Base-by-base conservation (phyloP, 2,113 vertebrate genomes). In the Xiphophorus couchianus region DNA sequence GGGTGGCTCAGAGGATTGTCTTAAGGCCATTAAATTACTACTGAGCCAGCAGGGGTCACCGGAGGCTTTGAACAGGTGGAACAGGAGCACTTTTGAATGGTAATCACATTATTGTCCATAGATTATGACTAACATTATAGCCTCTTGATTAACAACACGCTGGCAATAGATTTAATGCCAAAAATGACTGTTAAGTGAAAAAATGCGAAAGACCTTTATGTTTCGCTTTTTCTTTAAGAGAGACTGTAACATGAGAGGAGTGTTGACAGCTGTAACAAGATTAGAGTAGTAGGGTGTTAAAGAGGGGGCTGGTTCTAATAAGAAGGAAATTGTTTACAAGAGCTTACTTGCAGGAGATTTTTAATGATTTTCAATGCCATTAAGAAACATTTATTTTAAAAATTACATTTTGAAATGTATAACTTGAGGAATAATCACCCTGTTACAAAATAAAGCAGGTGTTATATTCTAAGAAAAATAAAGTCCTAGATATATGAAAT, bases 1-100 rank as follows among this genome's bases (percentile, higher is more conserved):
- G 64, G 54, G 73, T 71, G 66, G 67, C 86, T 90, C 82, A 90
- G 80, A 83, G 92, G 92, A 93, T 93, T 94, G 87, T 76, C 66
- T 66, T 94, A 94, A 94, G 88, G 80, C 83, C 82, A 90, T 92
- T 93, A 92, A 73, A 80, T 78, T 86, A 68, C 71, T 74, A 88
- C 88, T 90, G 90, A 93, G 84, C 82, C 76, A 85, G 84, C 86
- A 84, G 76, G 68, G 85, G 61, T 73, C 80, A 61, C 17, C 31
- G 64, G 48, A 37, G 62, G 69, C 62, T 33, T 74, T 64, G 62
- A 28, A 79, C 72, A 73, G 54, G 61, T 62, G 17, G 77, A 68
- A 58, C 27, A 0, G 66, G 69, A 35, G 77, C 79, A 44, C 64
- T 64, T 65, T 11, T 72, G 30, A 33, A 71, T 77, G 39, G 14